phyloP scores from a whole-genome alignment of 2,113 vertebrate genomes.

The Rhipidura dahli region DNA sequence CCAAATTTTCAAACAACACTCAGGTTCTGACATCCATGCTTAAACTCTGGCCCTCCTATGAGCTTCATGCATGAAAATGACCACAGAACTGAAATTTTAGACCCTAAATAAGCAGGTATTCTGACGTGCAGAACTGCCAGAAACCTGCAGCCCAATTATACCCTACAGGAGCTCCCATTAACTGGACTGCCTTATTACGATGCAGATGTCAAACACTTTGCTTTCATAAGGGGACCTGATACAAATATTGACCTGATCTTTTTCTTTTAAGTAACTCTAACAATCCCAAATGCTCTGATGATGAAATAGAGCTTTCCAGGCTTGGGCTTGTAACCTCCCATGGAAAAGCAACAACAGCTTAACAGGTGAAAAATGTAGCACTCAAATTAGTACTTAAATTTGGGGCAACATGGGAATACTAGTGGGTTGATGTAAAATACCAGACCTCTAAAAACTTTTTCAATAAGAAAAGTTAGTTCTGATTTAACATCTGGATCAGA shows the following conservation, averaged over 20 bases:
- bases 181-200: not conserved
- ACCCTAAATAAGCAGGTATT: not conserved
- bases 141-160: not conserved
- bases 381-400: not conserved
- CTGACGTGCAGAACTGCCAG: not conserved
- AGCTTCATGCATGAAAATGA: not conserved
- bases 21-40: not conserved
- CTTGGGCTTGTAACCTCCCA: not conserved
- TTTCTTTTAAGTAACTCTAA: not conserved
- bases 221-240: not conserved
- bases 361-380: not conserved
- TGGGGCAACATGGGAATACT: accelerated
- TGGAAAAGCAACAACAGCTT: not conserved
- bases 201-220: not conserved
- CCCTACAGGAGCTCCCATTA: not conserved
- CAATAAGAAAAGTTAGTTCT: not conserved
- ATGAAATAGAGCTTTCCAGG: not conserved
- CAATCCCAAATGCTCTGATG: not conserved
- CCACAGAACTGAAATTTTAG: not conserved
- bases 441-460: not conserved
- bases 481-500: not conserved
- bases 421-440: not conserved
- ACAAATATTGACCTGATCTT: not conserved
- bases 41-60: not conserved
- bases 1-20: not conserved